Percentiles rank a stretch among this genome's conserved stretches.
phyloP scores from a whole-genome alignment of 1,140 invertebrate species.

The Pteromalus puparum region DNA sequence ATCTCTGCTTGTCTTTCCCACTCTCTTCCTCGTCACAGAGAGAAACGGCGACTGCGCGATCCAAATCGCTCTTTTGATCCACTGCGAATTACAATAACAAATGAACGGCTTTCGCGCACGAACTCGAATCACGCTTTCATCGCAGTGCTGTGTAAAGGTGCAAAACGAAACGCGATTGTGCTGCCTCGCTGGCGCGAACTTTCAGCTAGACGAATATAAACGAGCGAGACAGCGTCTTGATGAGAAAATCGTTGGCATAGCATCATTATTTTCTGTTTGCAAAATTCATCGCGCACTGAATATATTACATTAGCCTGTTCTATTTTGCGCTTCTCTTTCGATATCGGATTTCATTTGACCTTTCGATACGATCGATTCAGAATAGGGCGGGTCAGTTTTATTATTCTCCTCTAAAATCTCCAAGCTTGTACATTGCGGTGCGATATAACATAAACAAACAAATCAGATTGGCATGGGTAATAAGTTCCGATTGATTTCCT shows the following conservation, averaged over 20 bases:
- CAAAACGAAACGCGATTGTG: neutral
- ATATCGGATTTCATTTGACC: neutral
- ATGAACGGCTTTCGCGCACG: neutral
- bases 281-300: neutral
- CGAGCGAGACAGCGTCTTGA: neutral
- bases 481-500: no score
- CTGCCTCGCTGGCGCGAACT: neutral
- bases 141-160: neutral
- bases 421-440: no score
- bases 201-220: neutral
- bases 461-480: no score
- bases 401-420: no score
- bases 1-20: neutral
- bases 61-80: neutral
- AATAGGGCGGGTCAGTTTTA: no score
- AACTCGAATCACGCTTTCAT: neutral
- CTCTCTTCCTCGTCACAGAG: neutral
- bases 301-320: neutral
- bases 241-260: neutral
- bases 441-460: no score
- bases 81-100: slow-evolving; percentile 13
- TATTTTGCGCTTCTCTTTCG: neutral
- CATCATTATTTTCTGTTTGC: neutral
- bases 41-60: neutral
- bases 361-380: neutral